Percentiles rank a stretch among this genome's conserved stretches.
Evolutionary conservation across 2,113 vertebrate genomes (phyloP).

Genomic region (Pseudonaja textilis): DNA sequence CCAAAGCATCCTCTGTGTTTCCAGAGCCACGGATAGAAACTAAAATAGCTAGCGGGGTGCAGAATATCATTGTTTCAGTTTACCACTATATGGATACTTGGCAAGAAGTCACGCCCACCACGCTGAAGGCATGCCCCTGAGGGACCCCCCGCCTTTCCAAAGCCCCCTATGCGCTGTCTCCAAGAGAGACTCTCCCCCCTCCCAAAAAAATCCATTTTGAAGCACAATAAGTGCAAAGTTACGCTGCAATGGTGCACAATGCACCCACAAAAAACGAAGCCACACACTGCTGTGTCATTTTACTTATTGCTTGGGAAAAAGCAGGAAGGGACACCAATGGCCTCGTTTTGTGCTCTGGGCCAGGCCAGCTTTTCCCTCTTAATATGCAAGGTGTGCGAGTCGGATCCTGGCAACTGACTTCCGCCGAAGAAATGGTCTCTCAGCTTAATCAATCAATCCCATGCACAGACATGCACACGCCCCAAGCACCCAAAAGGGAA

Average conservation of each 20-base stretch:
- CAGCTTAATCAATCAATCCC: accelerated
- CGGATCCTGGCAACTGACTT: not conserved
- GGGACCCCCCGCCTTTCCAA: not conserved
- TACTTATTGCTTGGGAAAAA: not conserved
- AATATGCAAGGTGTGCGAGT: not conserved
- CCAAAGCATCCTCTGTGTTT: not conserved
- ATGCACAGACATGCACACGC: not conserved
- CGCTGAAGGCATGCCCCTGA: not conserved
- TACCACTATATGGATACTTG: not conserved
- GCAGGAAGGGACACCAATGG: not conserved
- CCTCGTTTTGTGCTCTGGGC: not conserved
- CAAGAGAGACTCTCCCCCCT: not conserved
- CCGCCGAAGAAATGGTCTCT: not conserved
- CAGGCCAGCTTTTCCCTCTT: not conserved
- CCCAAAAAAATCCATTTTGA: not conserved
- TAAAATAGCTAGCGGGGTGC: not conserved
- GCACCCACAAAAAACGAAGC: not conserved
- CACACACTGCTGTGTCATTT: not conserved
- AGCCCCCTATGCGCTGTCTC: not conserved
- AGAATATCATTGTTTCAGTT: not conserved
- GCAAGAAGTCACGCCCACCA: not conserved
- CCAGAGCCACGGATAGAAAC: not conserved
- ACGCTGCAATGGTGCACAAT: not conserved
- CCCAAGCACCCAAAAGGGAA: not conserved
- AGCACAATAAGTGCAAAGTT: not conserved